Evolutionary conservation across 2,888 invertebrate species (phyloP).

Genomic region (Yponomeuta plumbellus): DNA sequence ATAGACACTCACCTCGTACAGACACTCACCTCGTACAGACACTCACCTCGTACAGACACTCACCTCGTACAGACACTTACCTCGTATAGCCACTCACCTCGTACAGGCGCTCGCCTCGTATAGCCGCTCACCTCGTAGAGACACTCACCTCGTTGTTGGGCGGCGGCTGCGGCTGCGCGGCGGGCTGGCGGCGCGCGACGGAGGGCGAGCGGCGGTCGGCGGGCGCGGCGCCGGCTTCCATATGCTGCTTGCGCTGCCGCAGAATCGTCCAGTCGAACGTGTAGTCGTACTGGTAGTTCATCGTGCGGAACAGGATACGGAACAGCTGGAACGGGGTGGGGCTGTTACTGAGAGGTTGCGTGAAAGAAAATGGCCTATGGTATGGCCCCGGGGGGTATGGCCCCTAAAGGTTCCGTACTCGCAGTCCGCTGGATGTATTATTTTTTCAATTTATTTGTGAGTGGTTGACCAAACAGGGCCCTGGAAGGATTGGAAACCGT

Average conservation of each 20-base stretch:
- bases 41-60: not conserved
- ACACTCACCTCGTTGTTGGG: constrained; percentile 59
- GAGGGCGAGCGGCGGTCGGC: constrained; percentile 60
- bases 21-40: not conserved
- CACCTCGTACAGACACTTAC: not conserved
- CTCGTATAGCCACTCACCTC: not conserved
- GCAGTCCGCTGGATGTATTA: no score
- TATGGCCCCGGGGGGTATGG: no score
- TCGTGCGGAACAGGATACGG: constrained; percentile 98
- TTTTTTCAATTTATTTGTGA: no score
- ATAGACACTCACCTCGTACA: no score
- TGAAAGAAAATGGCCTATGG: no score
- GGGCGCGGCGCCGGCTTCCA: constrained; percentile 55
- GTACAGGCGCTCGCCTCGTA: not conserved
- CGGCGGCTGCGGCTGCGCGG: constrained; percentile 58
- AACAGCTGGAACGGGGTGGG: constrained; percentile 77
- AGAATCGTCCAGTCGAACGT: constrained; percentile 99
- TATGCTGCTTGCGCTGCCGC: constrained; percentile 87
- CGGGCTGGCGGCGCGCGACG: constrained; percentile 36
- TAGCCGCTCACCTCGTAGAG: not conserved
- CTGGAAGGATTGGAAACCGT: no score
- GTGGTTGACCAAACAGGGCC: no score
- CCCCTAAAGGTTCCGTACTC: no score
- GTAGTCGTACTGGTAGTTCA: constrained; percentile 99
- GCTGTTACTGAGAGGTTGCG: constrained; percentile 77